These are phyloP conservation scores for Dolichopus griseipennis DNA, from an alignment of 2,888 invertebrate species.

Conservation along the genomic window DNA sequence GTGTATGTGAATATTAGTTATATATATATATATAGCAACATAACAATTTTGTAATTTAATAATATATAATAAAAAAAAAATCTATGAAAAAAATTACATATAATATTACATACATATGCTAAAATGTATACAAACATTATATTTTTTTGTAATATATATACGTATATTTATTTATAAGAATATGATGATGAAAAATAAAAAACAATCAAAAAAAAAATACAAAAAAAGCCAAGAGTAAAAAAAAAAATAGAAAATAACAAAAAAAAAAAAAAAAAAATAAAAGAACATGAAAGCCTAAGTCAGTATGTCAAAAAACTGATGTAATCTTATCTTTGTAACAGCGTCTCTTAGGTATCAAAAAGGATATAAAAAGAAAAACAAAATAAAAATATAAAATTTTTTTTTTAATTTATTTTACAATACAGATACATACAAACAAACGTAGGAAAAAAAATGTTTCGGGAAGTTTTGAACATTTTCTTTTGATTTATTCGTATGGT, in stretches of 20 bases:
- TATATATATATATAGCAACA: not conserved
- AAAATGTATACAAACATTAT: not conserved
- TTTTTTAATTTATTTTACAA: too few relatives aligned
- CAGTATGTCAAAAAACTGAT: slow-evolving; percentile 11
- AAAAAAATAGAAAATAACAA: too few relatives aligned
- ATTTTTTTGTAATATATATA: not conserved
- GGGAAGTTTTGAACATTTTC: too few relatives aligned
- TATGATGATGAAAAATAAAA: not conserved
- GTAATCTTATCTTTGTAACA: slow-evolving; percentile 9
- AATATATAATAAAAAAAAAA: not conserved
- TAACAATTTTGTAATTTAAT: slow-evolving; percentile 6
- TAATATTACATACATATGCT: not conserved
- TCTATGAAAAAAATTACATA: not conserved
- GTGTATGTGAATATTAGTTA: too few relatives aligned
- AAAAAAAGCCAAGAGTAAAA: not conserved
- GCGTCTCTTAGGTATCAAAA: slow-evolving; percentile 6
- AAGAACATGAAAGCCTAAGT: slow-evolving; percentile 2
- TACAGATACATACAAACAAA: too few relatives aligned
- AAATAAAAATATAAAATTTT: not conserved
- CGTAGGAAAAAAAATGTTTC: too few relatives aligned
- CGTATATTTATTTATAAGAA: not conserved
- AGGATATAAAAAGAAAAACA: not conserved
- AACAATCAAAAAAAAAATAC: not conserved
- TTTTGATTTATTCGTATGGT: too few relatives aligned
- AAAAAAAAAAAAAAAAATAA: not conserved